Conservation (phyloP, 1,140 invertebrate genomes). For the Coptotermes formosanus region DNA sequence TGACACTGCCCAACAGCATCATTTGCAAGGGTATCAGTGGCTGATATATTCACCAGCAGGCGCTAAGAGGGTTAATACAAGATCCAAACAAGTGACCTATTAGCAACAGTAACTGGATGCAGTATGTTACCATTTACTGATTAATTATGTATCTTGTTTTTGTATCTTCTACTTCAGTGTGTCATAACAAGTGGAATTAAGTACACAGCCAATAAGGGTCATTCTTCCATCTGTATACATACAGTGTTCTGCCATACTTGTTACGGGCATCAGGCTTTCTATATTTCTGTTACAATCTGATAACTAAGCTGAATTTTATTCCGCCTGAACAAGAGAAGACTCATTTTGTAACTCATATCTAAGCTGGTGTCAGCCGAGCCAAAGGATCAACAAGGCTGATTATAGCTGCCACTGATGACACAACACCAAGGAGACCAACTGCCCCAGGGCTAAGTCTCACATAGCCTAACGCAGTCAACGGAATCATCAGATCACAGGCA, state of each 20-base stretch:
- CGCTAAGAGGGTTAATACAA: too few species aligned
- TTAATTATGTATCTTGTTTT: too few species aligned
- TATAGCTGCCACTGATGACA: constrained; percentile 75
- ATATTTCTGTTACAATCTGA: not conserved
- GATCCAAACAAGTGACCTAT: too few species aligned
- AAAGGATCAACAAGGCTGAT: constrained; percentile 69
- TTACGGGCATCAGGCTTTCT: not conserved
- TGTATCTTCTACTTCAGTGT: too few species aligned
- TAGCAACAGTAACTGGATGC: too few species aligned
- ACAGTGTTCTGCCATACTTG: not conserved
- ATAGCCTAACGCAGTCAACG: constrained; percentile 72
- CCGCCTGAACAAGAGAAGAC: not conserved
- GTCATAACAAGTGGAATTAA: too few species aligned
- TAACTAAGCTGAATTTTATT: not conserved
- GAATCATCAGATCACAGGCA: constrained; percentile 81
- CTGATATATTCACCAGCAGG: too few species aligned
- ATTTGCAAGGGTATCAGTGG: too few species aligned
- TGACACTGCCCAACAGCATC: too few species aligned
- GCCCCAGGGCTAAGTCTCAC: constrained; percentile 70
- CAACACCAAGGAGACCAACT: constrained; percentile 71
- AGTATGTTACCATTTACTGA: too few species aligned
- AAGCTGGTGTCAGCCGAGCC: constrained; percentile 65
- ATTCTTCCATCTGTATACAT: not conserved
- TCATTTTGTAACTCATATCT: constrained; percentile 36
- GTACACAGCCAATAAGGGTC: too few species aligned